phyloP scores from a whole-genome alignment of 2,113 vertebrate species.

The Chaetorhynchus papuensis region DNA sequence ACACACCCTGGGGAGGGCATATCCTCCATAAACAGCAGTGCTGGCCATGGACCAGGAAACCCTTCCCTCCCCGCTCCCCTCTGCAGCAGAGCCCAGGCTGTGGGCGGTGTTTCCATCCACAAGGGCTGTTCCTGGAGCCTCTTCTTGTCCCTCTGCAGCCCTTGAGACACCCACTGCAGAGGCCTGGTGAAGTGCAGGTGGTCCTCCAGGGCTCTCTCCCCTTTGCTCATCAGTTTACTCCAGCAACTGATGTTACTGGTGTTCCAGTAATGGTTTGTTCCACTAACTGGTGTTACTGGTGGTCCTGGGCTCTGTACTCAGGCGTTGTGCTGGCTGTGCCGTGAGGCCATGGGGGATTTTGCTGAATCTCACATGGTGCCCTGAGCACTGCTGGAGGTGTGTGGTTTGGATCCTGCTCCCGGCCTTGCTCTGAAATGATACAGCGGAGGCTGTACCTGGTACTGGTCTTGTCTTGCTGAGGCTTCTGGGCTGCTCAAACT shows the following conservation, averaged over 20 bases:
- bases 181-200: neutral
- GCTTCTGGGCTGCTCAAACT: neutral
- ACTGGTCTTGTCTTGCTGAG: neutral
- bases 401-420: neutral
- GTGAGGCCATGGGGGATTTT: neutral
- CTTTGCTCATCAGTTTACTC: neutral
- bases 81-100: neutral
- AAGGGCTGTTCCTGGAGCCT: neutral
- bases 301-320: neutral
- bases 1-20: constrained; percentile 46
- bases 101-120: neutral
- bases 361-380: neutral
- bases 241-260: neutral
- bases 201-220: neutral
- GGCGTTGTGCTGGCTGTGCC: neutral
- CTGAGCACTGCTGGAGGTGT: accelerated
- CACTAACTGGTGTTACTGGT: neutral
- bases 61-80: neutral
- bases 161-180: neutral
- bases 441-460: accelerated
- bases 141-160: neutral
- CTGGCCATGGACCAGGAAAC: constrained; percentile 12
- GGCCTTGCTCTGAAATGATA: neutral
- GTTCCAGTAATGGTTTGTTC: neutral
- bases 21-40: constrained; percentile 8